Conservation (phyloP, 2,888 invertebrate species). For the Sinotaia quadrata region DNA sequence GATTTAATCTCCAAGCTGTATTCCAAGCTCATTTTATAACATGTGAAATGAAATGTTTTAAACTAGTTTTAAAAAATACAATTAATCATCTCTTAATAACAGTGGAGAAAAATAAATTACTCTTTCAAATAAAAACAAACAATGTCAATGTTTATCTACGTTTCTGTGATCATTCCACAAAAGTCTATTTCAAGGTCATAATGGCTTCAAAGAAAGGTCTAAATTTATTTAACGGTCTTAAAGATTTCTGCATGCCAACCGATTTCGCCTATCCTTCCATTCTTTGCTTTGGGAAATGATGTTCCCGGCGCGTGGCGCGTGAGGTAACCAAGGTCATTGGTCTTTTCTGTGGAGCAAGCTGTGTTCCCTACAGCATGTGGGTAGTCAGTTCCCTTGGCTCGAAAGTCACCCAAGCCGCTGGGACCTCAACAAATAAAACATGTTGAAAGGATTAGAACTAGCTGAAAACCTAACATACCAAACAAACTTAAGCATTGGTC, state of each 20-base stretch:
- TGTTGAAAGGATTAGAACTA: background rate
- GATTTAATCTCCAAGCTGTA: no score
- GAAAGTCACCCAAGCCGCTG: slow-evolving; percentile 52
- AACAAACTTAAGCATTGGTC: background rate
- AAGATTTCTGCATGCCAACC: slow-evolving; percentile 58
- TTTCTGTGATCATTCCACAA: no score
- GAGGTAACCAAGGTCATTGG: slow-evolving; percentile 56
- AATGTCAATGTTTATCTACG: no score
- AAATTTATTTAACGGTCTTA: slow-evolving; percentile 56
- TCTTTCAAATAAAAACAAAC: no score
- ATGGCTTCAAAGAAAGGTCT: no score
- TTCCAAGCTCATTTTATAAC: no score
- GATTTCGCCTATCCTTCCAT: slow-evolving; percentile 60
- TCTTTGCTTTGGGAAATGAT: slow-evolving; percentile 58
- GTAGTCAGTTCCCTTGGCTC: slow-evolving; percentile 44
- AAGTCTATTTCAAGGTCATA: no score
- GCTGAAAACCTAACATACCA: no score
- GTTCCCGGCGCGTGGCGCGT: slow-evolving; percentile 51
- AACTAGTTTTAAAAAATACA: no score
- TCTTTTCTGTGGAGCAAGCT: slow-evolving; percentile 51
- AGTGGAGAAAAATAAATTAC: no score
- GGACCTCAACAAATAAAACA: slow-evolving; percentile 48
- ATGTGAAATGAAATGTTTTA: no score
- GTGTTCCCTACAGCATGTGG: slow-evolving; percentile 51
- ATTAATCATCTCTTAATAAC: no score